Conservation (phyloP, 2,113 vertebrate species). For the Varanus salvator region DNA sequence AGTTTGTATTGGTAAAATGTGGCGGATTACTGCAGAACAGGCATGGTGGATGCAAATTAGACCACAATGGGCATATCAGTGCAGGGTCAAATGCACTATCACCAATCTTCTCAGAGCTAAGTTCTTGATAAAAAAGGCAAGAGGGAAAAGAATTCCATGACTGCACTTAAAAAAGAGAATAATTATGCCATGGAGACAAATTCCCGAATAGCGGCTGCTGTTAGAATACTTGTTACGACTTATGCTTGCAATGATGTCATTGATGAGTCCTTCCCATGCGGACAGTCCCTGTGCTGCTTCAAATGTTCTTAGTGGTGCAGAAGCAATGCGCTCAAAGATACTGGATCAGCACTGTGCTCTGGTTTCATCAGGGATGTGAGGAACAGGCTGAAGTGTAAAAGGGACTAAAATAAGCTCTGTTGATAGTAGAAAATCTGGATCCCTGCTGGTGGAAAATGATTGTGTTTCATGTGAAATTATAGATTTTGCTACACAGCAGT, state of each 20-base stretch:
- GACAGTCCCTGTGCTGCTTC: neutral
- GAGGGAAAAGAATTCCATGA: neutral
- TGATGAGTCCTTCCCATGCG: neutral
- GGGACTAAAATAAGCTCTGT: neutral
- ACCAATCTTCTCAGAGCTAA: neutral
- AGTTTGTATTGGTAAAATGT: neutral
- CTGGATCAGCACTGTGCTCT: neutral
- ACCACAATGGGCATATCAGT: neutral
- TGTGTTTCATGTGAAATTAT: no score
- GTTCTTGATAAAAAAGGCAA: neutral
- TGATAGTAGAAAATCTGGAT: no score
- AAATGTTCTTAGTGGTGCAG: neutral
- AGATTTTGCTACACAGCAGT: no score
- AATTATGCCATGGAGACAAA: neutral
- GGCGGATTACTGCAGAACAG: neutral
- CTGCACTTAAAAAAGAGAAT: neutral
- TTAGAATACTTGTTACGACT: neutral
- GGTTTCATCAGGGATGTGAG: neutral
- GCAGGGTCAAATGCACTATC: neutral
- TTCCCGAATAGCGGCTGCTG: neutral
- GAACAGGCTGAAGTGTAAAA: neutral
- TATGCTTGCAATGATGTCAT: neutral
- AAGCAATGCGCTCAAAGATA: neutral
- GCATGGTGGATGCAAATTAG: neutral
- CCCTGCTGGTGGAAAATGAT: no score